phyloP scores from a whole-genome alignment of 2,113 vertebrate genomes.

The Petrocephalus microphthalmus region DNA sequence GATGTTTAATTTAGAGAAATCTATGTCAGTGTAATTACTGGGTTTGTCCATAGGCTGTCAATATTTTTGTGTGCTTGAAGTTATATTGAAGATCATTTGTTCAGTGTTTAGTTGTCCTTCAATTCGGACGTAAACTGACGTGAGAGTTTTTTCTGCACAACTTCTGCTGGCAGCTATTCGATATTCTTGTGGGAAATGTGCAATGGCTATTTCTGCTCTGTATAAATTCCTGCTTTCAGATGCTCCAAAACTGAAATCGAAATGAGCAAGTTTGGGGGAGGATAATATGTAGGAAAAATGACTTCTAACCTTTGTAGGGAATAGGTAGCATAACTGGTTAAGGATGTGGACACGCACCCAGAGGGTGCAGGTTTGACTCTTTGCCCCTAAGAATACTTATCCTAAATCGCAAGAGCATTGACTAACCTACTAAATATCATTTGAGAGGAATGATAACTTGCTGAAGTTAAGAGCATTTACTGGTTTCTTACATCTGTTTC shows the following conservation, averaged over 20 bases:
- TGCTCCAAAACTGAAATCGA: background rate
- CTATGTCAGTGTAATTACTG: background rate
- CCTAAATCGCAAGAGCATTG: background rate
- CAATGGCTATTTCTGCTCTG: background rate
- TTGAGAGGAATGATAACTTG: background rate
- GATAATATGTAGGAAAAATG: background rate
- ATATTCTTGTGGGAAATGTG: background rate
- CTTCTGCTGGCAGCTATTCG: background rate
- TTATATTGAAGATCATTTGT: background rate
- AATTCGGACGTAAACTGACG: background rate
- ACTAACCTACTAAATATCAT: background rate
- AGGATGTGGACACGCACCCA: background rate
- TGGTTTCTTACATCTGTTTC: background rate
- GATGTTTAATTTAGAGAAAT: background rate
- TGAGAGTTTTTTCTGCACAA: background rate
- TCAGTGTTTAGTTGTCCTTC: background rate
- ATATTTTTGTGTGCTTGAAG: background rate
- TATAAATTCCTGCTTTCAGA: background rate
- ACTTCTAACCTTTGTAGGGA: background rate
- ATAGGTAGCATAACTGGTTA: background rate
- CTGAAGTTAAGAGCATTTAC: background rate
- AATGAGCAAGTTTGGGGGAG: background rate
- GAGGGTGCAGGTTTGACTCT: background rate
- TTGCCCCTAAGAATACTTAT: background rate
- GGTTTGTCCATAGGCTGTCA: background rate